Conservation (phyloP, 1,140 invertebrate species). For the Ceratitis capitata region DNA sequence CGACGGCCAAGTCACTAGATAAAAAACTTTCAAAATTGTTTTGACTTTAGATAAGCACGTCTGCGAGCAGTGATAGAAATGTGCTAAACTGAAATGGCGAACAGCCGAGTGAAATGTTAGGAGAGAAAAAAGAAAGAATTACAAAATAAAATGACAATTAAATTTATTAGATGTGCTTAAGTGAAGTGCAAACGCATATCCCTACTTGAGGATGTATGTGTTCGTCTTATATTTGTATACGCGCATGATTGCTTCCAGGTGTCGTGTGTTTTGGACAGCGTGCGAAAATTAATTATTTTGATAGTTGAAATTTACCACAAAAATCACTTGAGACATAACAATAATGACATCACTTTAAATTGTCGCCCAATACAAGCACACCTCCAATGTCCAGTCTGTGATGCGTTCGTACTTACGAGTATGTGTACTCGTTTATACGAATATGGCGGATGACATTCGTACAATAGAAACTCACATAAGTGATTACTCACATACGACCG, state of each 20-base stretch:
- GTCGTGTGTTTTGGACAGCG: neutral
- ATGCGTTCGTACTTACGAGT: no score
- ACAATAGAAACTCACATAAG: no score
- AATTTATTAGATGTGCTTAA: constrained; percentile 36
- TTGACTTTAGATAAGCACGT: constrained; percentile 63
- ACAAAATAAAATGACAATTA: constrained; percentile 36
- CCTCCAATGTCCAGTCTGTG: no score
- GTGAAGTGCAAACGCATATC: neutral
- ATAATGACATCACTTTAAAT: constrained; percentile 13
- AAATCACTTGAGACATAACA: constrained; percentile 21
- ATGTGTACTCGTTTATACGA: no score
- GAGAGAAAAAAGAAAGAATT: neutral
- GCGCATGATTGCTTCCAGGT: neutral
- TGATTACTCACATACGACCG: no score
- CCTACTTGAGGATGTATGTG: neutral
- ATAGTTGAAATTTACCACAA: neutral
- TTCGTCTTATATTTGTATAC: neutral
- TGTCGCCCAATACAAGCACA: neutral
- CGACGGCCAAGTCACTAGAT: no score
- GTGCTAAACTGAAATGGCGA: neutral
- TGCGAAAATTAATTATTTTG: constrained; percentile 1
- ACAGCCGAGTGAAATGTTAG: neutral
- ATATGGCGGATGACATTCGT: no score
- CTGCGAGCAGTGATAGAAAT: constrained; percentile 24
- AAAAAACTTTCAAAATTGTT: constrained; percentile 59